A percentile compares a stretch with the other conserved stretches of the same genome.
Evolutionary conservation across 2,797 vertebrate species (phyloP).

Genomic region (Malacoctenus gilli): DNA sequence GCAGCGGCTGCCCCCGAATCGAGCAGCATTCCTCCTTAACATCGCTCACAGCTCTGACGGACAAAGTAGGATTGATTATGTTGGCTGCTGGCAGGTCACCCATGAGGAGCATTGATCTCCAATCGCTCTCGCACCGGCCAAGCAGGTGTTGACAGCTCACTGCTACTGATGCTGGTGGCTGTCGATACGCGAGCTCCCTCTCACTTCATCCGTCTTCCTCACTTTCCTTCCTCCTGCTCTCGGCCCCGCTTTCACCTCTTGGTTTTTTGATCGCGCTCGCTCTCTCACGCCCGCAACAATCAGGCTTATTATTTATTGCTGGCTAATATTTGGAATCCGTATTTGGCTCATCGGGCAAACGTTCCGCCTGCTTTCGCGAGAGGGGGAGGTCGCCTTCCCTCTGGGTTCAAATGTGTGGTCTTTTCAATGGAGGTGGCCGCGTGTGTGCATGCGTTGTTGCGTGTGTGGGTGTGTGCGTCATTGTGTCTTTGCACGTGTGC

Average conservation of each 20-base stretch:
- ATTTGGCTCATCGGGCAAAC: no score
- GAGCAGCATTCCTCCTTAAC: slow-evolving; percentile 9
- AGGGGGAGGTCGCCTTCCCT: not conserved
- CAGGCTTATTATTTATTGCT: not conserved
- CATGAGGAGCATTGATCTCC: slow-evolving; percentile 56
- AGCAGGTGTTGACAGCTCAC: slow-evolving; percentile 44
- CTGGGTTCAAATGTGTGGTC: slow-evolving; percentile 11
- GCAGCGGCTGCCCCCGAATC: slow-evolving; percentile 9
- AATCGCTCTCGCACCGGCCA: slow-evolving; percentile 42
- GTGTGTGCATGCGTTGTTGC: not conserved
- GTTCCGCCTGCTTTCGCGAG: no score
- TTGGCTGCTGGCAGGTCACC: slow-evolving; percentile 40
- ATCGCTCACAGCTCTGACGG: slow-evolving; percentile 13
- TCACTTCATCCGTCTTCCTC: slow-evolving; percentile 30
- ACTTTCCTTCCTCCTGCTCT: slow-evolving; percentile 10
- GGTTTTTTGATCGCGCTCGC: slow-evolving; percentile 1
- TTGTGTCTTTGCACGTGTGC: slow-evolving; percentile 34
- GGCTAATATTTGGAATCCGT: slow-evolving; percentile 30
- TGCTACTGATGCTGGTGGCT: slow-evolving; percentile 34
- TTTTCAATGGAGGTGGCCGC: slow-evolving; percentile 23
- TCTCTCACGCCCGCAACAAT: not conserved
- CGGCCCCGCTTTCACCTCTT: not conserved
- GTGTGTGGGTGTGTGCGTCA: slow-evolving; percentile 17
- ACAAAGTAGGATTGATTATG: slow-evolving; percentile 45
- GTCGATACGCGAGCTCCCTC: slow-evolving; percentile 36